Evolutionary conservation across 2,113 vertebrate species (phyloP).

Genomic region (Otis tarda): DNA sequence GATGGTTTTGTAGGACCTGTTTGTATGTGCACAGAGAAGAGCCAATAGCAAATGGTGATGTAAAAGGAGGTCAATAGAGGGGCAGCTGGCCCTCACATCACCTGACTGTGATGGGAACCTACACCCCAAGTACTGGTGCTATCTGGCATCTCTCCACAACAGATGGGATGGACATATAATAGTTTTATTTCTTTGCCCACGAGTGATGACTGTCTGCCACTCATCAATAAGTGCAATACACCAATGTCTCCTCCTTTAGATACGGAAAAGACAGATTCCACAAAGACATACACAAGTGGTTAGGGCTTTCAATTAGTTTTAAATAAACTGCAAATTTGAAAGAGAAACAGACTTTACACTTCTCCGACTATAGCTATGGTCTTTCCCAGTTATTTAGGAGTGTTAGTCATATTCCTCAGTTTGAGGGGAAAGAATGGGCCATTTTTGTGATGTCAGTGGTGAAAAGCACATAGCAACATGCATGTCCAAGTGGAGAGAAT

Average conservation of each 20-base stretch:
- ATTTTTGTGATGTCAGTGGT: background rate
- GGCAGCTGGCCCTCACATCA: background rate
- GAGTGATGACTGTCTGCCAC: background rate
- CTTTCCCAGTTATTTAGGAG: background rate
- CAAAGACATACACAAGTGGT: background rate
- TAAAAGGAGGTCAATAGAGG: background rate
- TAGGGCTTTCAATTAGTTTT: background rate
- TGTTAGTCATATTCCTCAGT: background rate
- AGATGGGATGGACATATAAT: background rate
- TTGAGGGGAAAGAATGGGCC: background rate
- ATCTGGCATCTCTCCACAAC: background rate
- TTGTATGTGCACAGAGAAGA: background rate
- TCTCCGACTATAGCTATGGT: background rate
- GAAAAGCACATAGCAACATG: background rate
- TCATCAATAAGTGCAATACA: background rate
- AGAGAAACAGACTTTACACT: background rate
- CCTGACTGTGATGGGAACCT: background rate
- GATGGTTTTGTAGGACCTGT: background rate
- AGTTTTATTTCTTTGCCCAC: background rate
- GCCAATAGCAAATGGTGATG: background rate
- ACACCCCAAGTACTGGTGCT: background rate
- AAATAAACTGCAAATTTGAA: background rate
- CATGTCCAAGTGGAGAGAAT: background rate
- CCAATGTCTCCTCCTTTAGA: background rate
- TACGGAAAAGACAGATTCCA: background rate